Conservation (phyloP, 2,888 invertebrate species). For the Hartigia nigra region DNA sequence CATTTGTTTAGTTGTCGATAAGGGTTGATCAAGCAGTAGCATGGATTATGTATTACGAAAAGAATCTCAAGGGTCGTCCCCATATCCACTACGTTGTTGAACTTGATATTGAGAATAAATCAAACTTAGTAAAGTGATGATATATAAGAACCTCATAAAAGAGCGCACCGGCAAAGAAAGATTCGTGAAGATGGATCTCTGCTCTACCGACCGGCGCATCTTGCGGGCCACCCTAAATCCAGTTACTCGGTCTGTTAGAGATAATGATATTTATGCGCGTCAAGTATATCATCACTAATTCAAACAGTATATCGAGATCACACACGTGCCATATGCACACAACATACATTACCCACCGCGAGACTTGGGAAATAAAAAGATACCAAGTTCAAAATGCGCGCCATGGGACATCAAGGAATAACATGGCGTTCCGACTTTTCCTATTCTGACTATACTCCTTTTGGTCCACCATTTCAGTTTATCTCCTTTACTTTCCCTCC, state of each 20-base stretch:
- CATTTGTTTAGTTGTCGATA: background rate
- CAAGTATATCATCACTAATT: constrained; percentile 38
- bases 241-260: constrained; percentile 49
- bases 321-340: background rate
- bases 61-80: background rate
- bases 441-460: background rate
- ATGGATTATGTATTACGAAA: background rate
- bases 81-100: background rate
- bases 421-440: background rate
- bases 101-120: background rate
- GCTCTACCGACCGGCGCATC: constrained; percentile 18
- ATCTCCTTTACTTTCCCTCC: background rate
- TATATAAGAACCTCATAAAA: background rate
- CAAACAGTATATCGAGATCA: background rate
- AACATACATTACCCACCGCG: background rate
- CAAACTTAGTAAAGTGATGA: background rate
- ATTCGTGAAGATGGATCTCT: constrained; percentile 14
- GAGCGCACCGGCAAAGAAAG: background rate
- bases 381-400: constrained; percentile 1
- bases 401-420: constrained; percentile 5
- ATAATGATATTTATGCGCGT: constrained; percentile 55
- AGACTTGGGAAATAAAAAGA: background rate
- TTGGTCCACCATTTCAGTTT: background rate
- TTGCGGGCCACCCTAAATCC: constrained; percentile 40
- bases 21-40: background rate